Percentiles rank a stretch among this genome's conserved stretches.
Evolutionary conservation across 2,888 invertebrate species (phyloP).

Genomic region (Ellobium chinense): DNA sequence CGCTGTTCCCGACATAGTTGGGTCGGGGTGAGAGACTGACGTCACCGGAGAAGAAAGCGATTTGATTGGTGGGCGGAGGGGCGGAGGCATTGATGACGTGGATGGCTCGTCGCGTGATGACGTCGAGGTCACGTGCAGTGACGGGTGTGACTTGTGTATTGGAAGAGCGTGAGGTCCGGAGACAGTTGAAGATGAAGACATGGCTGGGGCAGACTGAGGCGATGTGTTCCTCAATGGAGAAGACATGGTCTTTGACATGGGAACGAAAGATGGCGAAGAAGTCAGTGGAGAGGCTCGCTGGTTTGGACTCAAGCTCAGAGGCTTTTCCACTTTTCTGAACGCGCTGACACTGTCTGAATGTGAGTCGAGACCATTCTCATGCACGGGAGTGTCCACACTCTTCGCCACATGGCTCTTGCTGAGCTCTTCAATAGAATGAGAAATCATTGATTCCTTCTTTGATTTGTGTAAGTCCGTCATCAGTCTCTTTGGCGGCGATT

Average conservation of each 20-base stretch:
- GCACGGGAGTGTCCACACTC: not conserved
- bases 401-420: slow-evolving; percentile 24
- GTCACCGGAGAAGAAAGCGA: slow-evolving; percentile 24
- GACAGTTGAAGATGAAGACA: slow-evolving; percentile 10
- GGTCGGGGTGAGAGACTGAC: slow-evolving; percentile 10
- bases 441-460: slow-evolving; percentile 13
- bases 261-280: not conserved
- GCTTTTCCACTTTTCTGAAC: slow-evolving; percentile 70
- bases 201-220: slow-evolving; percentile 1
- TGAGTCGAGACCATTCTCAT: slow-evolving; percentile 37
- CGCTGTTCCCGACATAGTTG: slow-evolving; percentile 6
- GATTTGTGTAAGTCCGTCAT: not conserved
- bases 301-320: not conserved
- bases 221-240: not conserved
- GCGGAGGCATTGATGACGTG: slow-evolving; percentile 34
- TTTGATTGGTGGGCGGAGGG: slow-evolving; percentile 32
- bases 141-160: not conserved
- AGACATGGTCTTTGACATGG: slow-evolving; percentile 18
- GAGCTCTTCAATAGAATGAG: slow-evolving; percentile 42
- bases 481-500: not conserved
- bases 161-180: not conserved
- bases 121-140: not conserved
- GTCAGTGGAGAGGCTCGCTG: not conserved
- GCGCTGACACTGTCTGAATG: slow-evolving; percentile 62
- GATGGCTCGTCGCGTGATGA: slow-evolving; percentile 8